Percentiles rank a stretch among this genome's conserved stretches.
Evolutionary conservation across 2,113 vertebrate species (phyloP).

Genomic region (Colinus virginianus): DNA sequence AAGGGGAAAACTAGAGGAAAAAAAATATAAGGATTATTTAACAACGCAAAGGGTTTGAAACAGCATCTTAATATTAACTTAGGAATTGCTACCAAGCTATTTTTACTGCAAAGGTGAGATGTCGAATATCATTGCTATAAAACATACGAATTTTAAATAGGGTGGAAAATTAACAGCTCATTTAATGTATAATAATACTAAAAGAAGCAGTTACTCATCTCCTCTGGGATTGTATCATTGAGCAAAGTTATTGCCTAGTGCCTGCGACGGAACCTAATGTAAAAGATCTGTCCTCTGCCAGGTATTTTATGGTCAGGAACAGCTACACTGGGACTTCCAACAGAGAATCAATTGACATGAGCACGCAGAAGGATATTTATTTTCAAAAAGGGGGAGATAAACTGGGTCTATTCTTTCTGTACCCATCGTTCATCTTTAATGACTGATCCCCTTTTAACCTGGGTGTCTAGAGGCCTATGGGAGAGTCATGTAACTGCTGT

Average conservation of each 20-base stretch:
- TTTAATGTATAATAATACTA: background rate
- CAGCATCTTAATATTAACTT: background rate
- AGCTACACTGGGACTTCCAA: background rate
- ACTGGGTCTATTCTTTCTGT: background rate
- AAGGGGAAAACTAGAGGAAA: background rate
- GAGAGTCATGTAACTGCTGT: background rate
- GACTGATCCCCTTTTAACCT: background rate
- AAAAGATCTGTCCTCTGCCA: constrained; percentile 31
- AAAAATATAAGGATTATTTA: background rate
- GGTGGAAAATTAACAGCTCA: background rate
- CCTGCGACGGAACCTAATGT: background rate
- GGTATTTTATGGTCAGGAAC: constrained; percentile 27
- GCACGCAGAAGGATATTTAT: background rate
- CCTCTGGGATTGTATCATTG: background rate
- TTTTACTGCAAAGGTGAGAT: background rate
- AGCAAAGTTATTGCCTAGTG: background rate
- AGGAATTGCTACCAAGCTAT: background rate
- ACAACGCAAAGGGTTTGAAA: background rate
- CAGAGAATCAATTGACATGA: background rate
- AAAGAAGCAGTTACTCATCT: background rate
- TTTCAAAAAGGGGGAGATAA: constrained; percentile 22
- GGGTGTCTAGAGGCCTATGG: background rate
- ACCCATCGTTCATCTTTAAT: background rate
- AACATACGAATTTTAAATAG: background rate
- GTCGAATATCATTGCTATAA: background rate